These are phyloP conservation scores for Hoplostethus atlanticus DNA, from an alignment of 2,797 vertebrate species.

Conservation along the genomic window DNA sequence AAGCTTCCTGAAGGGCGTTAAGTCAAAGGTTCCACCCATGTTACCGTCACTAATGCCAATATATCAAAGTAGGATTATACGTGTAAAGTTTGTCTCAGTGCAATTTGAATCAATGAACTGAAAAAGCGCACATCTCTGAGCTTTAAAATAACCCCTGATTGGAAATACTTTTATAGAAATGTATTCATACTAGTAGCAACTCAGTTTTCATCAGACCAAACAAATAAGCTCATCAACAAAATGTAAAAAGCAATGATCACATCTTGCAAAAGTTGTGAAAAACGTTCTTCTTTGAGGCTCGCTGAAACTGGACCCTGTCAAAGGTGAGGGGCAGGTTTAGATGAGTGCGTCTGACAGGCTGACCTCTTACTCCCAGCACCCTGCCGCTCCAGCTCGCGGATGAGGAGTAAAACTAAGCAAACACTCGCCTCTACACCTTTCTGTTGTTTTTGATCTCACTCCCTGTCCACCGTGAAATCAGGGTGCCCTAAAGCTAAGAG, in stretches of 20 bases:
- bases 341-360: conserved; percentile 60
- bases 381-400: conserved; percentile 43
- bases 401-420: conserved; percentile 75
- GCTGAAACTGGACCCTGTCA: conserved; percentile 57
- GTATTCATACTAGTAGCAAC: background rate
- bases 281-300: conserved; percentile 22
- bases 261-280: conserved; percentile 1
- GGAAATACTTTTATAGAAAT: background rate
- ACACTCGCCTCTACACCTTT: conserved; percentile 75
- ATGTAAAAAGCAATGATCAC: background rate
- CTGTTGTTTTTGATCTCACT: conserved; percentile 73
- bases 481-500: conserved; percentile 39
- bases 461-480: conserved; percentile 75
- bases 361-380: conserved; percentile 65
- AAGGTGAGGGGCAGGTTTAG: conserved; percentile 49
- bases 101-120: background rate
- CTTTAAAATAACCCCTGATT: background rate
- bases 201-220: background rate
- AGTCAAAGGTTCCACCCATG: background rate
- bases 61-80: background rate
- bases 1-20: background rate
- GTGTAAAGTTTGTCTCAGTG: background rate
- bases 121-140: background rate
- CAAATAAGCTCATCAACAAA: too few relatives aligned
- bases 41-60: conserved; percentile 6